A percentile compares a stretch with the other conserved stretches of the same genome.
Conservation (phyloP, 1,140 invertebrate genomes). For the Euglossa dilemma region DNA sequence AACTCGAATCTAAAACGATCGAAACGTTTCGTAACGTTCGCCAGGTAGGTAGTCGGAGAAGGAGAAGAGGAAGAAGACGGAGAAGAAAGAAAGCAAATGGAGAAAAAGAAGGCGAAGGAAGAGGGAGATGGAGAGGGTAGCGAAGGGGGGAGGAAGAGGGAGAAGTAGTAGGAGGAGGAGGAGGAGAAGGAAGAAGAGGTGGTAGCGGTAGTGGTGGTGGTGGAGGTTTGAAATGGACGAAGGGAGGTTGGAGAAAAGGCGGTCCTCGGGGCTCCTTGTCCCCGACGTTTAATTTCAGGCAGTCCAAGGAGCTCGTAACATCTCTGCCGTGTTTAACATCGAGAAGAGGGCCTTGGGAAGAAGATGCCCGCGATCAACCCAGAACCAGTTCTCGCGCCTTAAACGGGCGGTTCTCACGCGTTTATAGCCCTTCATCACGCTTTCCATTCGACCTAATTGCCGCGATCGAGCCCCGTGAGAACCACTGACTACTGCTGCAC, state of each 20-base stretch:
- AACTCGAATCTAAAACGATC: constrained; percentile 51
- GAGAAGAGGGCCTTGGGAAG: constrained; percentile 65
- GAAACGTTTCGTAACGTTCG: constrained; percentile 61
- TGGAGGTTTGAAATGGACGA: constrained; percentile 33
- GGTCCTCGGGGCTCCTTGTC: constrained; percentile 60
- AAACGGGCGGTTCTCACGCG: constrained; percentile 76
- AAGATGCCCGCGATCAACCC: constrained; percentile 58
- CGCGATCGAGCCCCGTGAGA: constrained; percentile 54
- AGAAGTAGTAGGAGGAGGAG: neutral
- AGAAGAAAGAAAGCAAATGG: constrained; percentile 48
- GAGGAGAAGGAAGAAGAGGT: neutral
- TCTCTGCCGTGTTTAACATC: constrained; percentile 57
- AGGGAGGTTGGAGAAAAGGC: constrained; percentile 40
- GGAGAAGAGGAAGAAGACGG: constrained; percentile 55
- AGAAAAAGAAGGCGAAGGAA: constrained; percentile 1
- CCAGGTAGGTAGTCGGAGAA: constrained; percentile 43
- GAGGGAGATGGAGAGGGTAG: neutral
- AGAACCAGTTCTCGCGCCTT: constrained; percentile 78
- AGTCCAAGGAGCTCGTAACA: constrained; percentile 60
- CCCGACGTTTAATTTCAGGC: constrained; percentile 71
- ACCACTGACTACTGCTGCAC: constrained; percentile 56
- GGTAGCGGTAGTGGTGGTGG: neutral
- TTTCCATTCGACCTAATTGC: constrained; percentile 59
- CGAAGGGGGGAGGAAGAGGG: neutral
- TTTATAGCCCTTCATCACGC: constrained; percentile 45